These are phyloP conservation scores for Orussus abietinus DNA, from an alignment of 1,140 invertebrate genomes.

Conservation along the genomic window DNA sequence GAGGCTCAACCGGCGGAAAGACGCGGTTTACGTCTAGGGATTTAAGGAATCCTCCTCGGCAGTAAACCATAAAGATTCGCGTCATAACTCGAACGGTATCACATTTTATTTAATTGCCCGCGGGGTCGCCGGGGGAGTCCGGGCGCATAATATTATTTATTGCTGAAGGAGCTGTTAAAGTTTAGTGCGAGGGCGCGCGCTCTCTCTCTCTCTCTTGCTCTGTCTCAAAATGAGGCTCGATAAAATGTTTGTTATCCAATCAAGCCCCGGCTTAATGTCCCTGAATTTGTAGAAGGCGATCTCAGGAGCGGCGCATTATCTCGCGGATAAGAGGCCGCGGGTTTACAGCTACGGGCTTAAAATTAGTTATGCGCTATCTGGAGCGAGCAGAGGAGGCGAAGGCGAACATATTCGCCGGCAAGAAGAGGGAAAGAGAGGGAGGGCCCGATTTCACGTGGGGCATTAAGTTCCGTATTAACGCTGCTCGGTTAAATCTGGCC, in stretches of 20 bases:
- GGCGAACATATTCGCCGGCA: too few species aligned
- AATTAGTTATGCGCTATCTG: conserved; percentile 19
- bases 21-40: conserved; percentile 42
- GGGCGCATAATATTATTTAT: conserved; percentile 56
- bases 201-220: too few species aligned
- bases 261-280: conserved; percentile 26
- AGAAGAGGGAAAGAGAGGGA: too few species aligned
- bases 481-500: too few species aligned
- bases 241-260: conserved; percentile 55
- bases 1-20: conserved; percentile 1
- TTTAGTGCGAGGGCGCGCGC: conserved; percentile 41
- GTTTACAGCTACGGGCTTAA: conserved; percentile 14
- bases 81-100: conserved; percentile 54
- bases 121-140: conserved; percentile 26
- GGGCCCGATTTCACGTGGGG: too few species aligned
- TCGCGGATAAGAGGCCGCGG: conserved; percentile 2
- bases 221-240: conserved; percentile 52
- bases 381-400: too few species aligned
- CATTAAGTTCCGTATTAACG: too few species aligned
- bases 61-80: conserved; percentile 53
- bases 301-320: conserved; percentile 3
- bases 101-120: conserved; percentile 55
- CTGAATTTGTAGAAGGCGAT: conserved; percentile 24
- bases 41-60: conserved; percentile 48
- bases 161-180: conserved; percentile 49